These are phyloP conservation scores for Alcedo quadribrachys DNA, from an alignment of 2,797 vertebrate species.

Conservation along the genomic window DNA sequence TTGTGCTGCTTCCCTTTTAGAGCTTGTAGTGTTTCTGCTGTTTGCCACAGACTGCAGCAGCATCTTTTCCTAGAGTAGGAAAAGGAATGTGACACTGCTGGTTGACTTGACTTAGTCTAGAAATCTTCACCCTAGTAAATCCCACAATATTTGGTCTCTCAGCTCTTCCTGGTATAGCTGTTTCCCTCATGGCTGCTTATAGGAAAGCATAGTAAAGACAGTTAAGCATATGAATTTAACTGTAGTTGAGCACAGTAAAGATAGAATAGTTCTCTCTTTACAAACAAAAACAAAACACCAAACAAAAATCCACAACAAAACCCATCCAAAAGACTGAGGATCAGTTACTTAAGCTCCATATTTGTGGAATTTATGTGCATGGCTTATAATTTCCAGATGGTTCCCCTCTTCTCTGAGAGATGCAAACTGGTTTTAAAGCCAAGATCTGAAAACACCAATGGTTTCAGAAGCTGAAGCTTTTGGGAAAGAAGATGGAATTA, in stretches of 20 bases:
- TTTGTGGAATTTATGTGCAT: neutral
- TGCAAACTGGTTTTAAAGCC: neutral
- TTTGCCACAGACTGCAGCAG: neutral
- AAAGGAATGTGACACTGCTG: neutral
- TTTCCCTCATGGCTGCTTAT: neutral
- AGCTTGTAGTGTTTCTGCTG: accelerated
- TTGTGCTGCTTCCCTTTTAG: neutral
- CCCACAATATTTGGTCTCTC: neutral
- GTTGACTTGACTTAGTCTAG: neutral
- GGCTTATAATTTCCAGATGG: neutral
- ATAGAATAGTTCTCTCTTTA: too few relatives aligned
- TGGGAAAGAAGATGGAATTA: neutral
- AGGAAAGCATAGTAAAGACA: too few relatives aligned
- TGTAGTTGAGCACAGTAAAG: neutral
- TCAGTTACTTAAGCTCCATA: neutral
- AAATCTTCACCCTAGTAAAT: neutral
- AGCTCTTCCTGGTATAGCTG: neutral
- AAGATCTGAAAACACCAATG: neutral
- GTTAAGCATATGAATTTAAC: neutral
- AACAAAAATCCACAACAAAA: neutral
- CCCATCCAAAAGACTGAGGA: neutral
- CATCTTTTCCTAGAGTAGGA: neutral
- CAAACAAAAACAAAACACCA: neutral
- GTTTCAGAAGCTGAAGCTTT: neutral
- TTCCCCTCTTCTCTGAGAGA: neutral